Conservation (phyloP, 23 tunicate genomes). For the Clavelina lepadiformis region DNA sequence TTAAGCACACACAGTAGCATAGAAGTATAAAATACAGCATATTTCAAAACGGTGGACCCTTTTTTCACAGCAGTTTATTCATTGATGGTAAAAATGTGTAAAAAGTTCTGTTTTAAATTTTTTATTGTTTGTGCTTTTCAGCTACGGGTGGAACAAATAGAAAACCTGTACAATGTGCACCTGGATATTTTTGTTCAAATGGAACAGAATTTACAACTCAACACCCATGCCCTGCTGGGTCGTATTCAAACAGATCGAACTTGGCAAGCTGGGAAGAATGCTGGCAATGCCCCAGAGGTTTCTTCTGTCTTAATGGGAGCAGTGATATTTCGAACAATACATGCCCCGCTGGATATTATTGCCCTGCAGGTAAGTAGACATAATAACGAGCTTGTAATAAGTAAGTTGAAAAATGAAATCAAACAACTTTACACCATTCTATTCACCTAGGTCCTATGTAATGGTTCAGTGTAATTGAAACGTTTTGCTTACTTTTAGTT, state of each 20-base stretch:
- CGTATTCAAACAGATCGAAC: constrained; percentile 85
- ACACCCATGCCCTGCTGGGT: constrained; percentile 88
- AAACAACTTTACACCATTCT: too few species aligned
- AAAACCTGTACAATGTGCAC: constrained; percentile 49
- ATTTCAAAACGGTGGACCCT: too few species aligned
- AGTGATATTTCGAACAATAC: constrained; percentile 50
- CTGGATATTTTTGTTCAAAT: constrained; percentile 84
- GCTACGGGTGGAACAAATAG: constrained; percentile 80
- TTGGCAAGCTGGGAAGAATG: constrained; percentile 76
- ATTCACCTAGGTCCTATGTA: too few species aligned
- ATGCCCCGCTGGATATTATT: constrained; percentile 93
- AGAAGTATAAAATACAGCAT: too few species aligned
- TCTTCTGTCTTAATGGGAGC: constrained; percentile 50
- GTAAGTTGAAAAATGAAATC: neutral
- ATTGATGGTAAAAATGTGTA: too few species aligned
- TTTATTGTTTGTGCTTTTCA: constrained; percentile 1
- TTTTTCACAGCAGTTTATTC: too few species aligned
- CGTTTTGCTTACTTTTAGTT: too few species aligned
- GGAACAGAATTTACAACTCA: constrained; percentile 61
- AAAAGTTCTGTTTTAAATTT: neutral
- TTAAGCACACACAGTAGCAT: too few species aligned
- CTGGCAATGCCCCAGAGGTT: constrained; percentile 92
- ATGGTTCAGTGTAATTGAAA: too few species aligned
- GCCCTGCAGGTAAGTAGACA: constrained; percentile 77
- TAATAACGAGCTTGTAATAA: neutral